Percentiles rank a stretch among this genome's conserved stretches.
phyloP scores from a whole-genome alignment of 2,888 invertebrate genomes.

The Melikaiella ostensackeni region DNA sequence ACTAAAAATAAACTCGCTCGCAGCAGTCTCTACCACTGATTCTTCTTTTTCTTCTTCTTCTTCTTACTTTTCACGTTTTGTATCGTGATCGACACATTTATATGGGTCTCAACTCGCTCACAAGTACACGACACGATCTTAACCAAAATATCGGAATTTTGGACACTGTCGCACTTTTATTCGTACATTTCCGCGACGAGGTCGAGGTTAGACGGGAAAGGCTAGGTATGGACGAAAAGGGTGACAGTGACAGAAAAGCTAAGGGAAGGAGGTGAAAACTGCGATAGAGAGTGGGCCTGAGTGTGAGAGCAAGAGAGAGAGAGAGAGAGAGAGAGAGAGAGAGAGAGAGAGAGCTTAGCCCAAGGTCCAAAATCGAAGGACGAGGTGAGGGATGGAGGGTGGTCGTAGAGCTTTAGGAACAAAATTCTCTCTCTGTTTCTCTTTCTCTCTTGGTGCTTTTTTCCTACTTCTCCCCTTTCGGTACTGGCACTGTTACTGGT shows the following conservation, averaged over 20 bases:
- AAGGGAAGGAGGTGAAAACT: constrained; percentile 15
- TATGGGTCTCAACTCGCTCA: constrained; percentile 47
- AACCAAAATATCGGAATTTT: constrained; percentile 16
- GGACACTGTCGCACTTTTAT: constrained; percentile 8
- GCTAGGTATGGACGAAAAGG: constrained; percentile 23
- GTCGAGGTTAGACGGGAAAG: constrained; percentile 19
- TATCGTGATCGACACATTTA: constrained; percentile 72
- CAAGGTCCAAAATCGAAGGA: constrained; percentile 10
- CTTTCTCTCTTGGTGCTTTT: background rate
- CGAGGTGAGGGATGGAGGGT: background rate
- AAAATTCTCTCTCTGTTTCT: background rate
- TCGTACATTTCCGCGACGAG: constrained; percentile 2
- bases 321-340: background rate
- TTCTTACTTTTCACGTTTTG: constrained; percentile 64
- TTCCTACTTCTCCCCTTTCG: too few relatives aligned
- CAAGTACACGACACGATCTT: constrained; percentile 29
- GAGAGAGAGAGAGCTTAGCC: background rate
- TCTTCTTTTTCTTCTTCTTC: constrained; percentile 52
- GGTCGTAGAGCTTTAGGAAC: background rate
- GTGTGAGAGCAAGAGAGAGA: too few relatives aligned
- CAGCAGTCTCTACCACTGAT: constrained; percentile 53
- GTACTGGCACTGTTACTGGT: background rate
- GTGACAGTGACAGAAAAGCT: constrained; percentile 22
- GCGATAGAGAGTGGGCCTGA: background rate
- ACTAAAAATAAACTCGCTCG: constrained; percentile 51